Evolutionary conservation across 2,888 invertebrate species (phyloP), one percentile per base, ranked within the genome.

Genomic region (Himalopsyche anomala): DNA sequence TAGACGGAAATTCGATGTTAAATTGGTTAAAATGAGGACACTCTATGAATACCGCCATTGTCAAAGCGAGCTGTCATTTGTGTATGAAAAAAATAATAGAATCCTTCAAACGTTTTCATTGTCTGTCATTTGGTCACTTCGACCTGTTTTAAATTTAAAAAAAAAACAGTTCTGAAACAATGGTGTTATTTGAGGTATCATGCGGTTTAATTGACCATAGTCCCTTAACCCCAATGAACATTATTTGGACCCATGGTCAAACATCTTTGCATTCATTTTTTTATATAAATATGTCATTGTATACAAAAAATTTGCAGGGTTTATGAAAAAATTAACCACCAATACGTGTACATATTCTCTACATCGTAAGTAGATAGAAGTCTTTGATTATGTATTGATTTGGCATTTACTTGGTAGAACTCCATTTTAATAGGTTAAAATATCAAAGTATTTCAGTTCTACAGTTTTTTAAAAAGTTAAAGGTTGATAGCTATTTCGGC

Each of bases 1-100:
- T 28, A 83, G 79, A 84, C 86, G 86, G 86, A 86, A 86, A 81
- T 86, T 84, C 38, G 83, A 79, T 8, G 79, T 85, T 85, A 81
- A 62, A 62, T n/a, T 19, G 62, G 9, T 28, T 62, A 19, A 62
- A 86, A 86, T 84, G 84, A 56, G 86, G 86, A 84, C 86, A 86
- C 19, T 19, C 28, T 62, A 19, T 62, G 62, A 62, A 62, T 62
- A 8, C 62, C 8, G 28, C 62, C 19, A 62, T 62, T 62, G 62
- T 62, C 62, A 28, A 62, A 62, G 4, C 19, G 62, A n/a, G 62
- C 9, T 62, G 62, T 62, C 62, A 62, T 62, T 62, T 62, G 8
- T 62, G 62, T 62, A 19, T 62, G 28, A 19, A 62, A 62, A 28
- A 62, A 62, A 62, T 62, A 62, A 62, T 62, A 19, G 28, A 62